Evolutionary conservation across 2,888 invertebrate genomes (phyloP).

Genomic region (Noctua fimbriata): DNA sequence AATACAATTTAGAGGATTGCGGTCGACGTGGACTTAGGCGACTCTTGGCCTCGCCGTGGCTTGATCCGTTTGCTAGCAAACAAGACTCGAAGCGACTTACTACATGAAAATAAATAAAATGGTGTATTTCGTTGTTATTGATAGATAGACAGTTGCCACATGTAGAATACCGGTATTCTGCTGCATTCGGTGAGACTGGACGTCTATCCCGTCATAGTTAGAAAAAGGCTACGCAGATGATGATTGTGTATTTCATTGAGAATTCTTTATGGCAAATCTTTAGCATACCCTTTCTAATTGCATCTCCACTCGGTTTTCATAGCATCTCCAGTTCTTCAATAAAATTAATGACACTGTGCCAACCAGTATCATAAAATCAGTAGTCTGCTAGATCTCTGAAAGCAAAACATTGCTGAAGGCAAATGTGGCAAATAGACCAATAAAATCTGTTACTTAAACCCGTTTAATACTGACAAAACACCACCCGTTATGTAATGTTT

Average conservation of each 20-base stretch:
- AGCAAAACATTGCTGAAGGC: neutral
- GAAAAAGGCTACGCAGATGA: neutral
- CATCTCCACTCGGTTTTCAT: neutral
- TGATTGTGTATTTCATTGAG: neutral
- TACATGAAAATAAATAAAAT: slow-evolving; percentile 15
- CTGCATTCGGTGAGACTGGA: too few relatives aligned
- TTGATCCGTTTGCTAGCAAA: slow-evolving; percentile 59
- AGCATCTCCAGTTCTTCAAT: neutral
- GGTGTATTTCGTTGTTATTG: neutral
- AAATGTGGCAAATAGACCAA: neutral
- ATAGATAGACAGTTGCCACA: too few relatives aligned
- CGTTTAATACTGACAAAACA: neutral
- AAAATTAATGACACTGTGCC: neutral
- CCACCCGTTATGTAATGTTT: neutral
- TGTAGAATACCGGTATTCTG: too few relatives aligned
- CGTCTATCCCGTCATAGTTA: neutral
- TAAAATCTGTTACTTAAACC: neutral
- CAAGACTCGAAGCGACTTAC: slow-evolving; percentile 30
- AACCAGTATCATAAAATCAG: neutral
- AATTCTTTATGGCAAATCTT: too few relatives aligned
- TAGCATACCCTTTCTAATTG: too few relatives aligned
- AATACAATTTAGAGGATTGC: slow-evolving; percentile 82
- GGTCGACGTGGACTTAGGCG: slow-evolving; percentile 74
- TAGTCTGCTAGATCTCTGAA: neutral
- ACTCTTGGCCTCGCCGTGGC: slow-evolving; percentile 57